A percentile compares a stretch with the other conserved stretches of the same genome.
phyloP scores from a whole-genome alignment of 2,888 invertebrate genomes.

The Epiblema foenella region DNA sequence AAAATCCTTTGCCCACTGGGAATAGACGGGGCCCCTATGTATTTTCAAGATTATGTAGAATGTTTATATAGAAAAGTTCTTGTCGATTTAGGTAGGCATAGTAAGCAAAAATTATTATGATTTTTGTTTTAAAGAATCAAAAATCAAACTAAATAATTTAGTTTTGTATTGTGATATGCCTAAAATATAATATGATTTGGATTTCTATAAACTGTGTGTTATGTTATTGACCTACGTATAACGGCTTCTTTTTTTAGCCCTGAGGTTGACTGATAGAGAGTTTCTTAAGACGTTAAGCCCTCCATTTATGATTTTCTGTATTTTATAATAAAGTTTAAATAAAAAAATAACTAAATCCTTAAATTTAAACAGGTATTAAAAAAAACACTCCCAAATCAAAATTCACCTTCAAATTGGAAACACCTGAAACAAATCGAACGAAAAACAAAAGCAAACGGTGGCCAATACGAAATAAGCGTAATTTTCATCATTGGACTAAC shows the following conservation, averaged over 20 bases:
- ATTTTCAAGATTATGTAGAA: neutral
- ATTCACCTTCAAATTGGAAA: slow-evolving; percentile 17
- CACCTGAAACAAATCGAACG: slow-evolving; percentile 15
- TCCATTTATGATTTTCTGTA: too few relatives aligned
- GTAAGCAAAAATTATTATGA: neutral
- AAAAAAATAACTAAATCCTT: too few relatives aligned
- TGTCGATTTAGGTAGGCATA: neutral
- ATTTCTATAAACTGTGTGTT: slow-evolving; percentile 1
- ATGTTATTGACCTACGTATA: neutral
- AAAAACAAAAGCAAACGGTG: slow-evolving; percentile 43
- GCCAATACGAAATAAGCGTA: slow-evolving; percentile 56
- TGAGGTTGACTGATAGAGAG: too few relatives aligned
- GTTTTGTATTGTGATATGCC: neutral
- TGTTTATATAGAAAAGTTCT: neutral
- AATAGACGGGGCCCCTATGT: slow-evolving; percentile 49
- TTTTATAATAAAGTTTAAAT: too few relatives aligned
- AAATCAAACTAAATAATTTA: too few relatives aligned
- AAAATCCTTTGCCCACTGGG: slow-evolving; percentile 69
- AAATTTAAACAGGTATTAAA: neutral
- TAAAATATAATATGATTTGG: neutral
- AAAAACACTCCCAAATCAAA: neutral
- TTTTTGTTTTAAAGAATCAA: neutral
- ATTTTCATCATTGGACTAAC: slow-evolving; percentile 80
- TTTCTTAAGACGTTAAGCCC: too few relatives aligned
- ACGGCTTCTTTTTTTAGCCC: too few relatives aligned